Conservation (phyloP, 2,797 vertebrate species). For the Denticeps clupeoides region DNA sequence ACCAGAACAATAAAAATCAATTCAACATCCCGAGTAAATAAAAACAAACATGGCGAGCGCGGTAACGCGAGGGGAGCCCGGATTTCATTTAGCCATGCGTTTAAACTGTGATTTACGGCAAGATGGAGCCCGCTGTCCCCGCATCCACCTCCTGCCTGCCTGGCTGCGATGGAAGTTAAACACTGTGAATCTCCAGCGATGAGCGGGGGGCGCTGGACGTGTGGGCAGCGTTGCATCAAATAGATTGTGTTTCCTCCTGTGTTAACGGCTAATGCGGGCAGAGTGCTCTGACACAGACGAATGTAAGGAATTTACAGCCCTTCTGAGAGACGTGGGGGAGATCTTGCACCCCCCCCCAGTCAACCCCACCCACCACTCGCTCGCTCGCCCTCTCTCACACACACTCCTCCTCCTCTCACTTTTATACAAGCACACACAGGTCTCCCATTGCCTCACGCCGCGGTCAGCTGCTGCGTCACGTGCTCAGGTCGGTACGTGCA, state of each 20-base stretch:
- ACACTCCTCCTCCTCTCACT: neutral
- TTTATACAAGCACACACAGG: constrained; percentile 16
- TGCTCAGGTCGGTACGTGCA: constrained; percentile 42
- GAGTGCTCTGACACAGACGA: constrained; percentile 64
- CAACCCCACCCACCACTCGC: constrained; percentile 4
- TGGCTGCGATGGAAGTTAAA: constrained; percentile 11
- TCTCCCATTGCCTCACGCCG: constrained; percentile 20
- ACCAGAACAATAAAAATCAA: constrained; percentile 47
- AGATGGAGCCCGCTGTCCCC: constrained; percentile 48
- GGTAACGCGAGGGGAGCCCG: constrained; percentile 34
- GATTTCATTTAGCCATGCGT: constrained; percentile 51
- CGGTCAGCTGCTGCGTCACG: constrained; percentile 46
- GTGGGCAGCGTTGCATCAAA: constrained; percentile 70
- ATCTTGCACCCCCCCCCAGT: constrained; percentile 21
- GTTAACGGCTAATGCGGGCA: constrained; percentile 64
- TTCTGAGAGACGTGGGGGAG: constrained; percentile 56
- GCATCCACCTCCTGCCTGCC: constrained; percentile 32
- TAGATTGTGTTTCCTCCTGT: constrained; percentile 70
- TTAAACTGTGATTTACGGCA: constrained; percentile 59
- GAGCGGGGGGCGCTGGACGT: constrained; percentile 53
- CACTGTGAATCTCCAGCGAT: constrained; percentile 51
- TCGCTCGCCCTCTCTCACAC: constrained; percentile 3
- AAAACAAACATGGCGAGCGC: constrained; percentile 50
- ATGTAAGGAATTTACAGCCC: constrained; percentile 65
- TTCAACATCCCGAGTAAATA: constrained; percentile 50